Conservation (phyloP, 2,113 vertebrate genomes). For the Corvus cornix region DNA sequence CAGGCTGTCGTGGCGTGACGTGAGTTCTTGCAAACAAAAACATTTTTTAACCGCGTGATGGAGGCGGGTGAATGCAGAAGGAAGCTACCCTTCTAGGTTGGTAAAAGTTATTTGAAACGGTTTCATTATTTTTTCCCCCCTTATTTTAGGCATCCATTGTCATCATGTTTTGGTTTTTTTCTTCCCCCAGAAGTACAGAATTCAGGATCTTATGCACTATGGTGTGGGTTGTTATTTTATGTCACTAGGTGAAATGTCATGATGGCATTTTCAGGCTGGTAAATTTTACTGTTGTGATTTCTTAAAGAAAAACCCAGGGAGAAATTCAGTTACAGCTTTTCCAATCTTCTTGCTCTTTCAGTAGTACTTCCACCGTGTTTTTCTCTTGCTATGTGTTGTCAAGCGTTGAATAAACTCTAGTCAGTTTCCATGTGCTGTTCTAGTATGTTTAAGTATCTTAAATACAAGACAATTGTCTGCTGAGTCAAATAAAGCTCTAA, state of each 20-base stretch:
- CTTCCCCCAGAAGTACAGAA: background rate
- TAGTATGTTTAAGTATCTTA: background rate
- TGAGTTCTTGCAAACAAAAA: background rate
- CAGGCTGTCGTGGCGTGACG: rapidly evolving
- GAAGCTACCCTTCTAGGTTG: background rate
- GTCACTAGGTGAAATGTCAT: background rate
- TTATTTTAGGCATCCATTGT: rapidly evolving
- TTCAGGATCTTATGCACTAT: rapidly evolving
- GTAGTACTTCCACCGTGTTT: background rate
- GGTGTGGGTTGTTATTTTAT: background rate
- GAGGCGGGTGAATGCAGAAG: background rate
- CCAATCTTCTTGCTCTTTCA: background rate
- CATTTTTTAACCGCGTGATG: background rate
- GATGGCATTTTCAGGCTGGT: background rate
- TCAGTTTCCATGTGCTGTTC: background rate
- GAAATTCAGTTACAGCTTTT: background rate
- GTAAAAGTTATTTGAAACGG: background rate
- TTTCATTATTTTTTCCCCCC: rapidly evolving
- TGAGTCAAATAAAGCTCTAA: background rate
- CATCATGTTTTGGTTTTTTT: background rate
- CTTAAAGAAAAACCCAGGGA: background rate
- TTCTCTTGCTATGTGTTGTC: background rate
- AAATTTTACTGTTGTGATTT: background rate
- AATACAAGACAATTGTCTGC: background rate
- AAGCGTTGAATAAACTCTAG: background rate